phyloP scores from a whole-genome alignment of 2,113 vertebrate species.

The Triplophysa siluroides region DNA sequence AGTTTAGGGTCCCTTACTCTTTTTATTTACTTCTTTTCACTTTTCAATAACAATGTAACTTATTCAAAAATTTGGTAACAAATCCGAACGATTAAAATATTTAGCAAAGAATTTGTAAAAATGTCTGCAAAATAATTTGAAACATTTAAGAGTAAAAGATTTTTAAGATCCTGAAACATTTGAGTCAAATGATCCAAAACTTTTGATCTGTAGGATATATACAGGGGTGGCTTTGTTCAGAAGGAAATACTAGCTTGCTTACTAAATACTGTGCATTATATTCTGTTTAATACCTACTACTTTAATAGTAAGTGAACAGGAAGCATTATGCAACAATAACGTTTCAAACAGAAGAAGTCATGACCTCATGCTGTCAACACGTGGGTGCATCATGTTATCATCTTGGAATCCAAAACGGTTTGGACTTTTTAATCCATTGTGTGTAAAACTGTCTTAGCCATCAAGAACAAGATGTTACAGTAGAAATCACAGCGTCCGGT shows the following conservation, averaged over 20 bases:
- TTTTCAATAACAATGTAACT: no score
- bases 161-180: no score
- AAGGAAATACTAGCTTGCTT: conserved; percentile 1
- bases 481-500: background rate
- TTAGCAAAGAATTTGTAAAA: no score
- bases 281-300: background rate
- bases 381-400: background rate
- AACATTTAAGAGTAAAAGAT: no score
- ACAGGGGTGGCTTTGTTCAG: background rate
- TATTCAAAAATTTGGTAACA: no score
- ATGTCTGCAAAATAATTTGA: no score
- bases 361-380: background rate
- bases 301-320: background rate
- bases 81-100: no score
- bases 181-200: no score
- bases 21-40: no score
- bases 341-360: background rate
- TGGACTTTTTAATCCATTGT: background rate
- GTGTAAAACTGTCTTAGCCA: background rate
- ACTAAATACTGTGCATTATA: background rate
- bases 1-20: no score
- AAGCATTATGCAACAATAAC: background rate
- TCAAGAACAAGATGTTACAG: background rate
- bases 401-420: background rate
- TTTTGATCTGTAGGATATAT: no score